These are phyloP conservation scores for Calliscelio sp. DNA, from an alignment of 2,888 invertebrate genomes.

Conservation along the genomic window DNA sequence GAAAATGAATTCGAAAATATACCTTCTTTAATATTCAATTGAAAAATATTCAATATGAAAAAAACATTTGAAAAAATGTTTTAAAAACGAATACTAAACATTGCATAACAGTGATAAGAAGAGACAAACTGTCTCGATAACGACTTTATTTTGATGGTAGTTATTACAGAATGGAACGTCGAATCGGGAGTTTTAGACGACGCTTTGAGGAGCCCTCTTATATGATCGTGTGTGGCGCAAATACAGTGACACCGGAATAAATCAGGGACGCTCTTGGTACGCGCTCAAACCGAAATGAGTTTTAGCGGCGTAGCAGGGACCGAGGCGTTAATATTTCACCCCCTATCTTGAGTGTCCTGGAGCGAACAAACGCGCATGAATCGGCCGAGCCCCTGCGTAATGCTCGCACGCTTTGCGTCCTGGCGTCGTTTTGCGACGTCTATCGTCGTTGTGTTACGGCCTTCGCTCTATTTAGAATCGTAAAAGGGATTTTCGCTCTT, in stretches of 20 bases:
- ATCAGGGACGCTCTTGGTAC: slow-evolving; percentile 62
- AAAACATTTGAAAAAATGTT: no score
- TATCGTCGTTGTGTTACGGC: slow-evolving; percentile 17
- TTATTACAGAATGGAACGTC: no score
- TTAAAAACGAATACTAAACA: no score
- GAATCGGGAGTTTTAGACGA: slow-evolving; percentile 35
- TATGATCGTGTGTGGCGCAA: slow-evolving; percentile 62
- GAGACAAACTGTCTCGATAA: no score
- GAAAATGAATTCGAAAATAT: no score
- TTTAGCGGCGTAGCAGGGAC: slow-evolving; percentile 56
- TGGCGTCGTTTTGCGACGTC: slow-evolving; percentile 20
- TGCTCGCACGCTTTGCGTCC: slow-evolving; percentile 32
- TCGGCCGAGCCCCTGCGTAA: slow-evolving; percentile 53
- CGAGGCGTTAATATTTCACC: slow-evolving; percentile 73
- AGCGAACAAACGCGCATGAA: slow-evolving; percentile 66
- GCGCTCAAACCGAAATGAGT: slow-evolving; percentile 67
- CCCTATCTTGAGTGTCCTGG: slow-evolving; percentile 69
- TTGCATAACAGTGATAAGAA: no score
- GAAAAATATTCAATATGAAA: no score
- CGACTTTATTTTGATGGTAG: no score
- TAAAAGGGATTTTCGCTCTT: slow-evolving; percentile 43
- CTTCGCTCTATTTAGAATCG: slow-evolving; percentile 34
- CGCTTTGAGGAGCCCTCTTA: slow-evolving; percentile 58
- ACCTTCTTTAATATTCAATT: no score
- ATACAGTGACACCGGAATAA: slow-evolving; percentile 66